Base-by-base conservation (phyloP, 1,140 invertebrate species). In the Tetranychus cinnabarinus region DNA sequence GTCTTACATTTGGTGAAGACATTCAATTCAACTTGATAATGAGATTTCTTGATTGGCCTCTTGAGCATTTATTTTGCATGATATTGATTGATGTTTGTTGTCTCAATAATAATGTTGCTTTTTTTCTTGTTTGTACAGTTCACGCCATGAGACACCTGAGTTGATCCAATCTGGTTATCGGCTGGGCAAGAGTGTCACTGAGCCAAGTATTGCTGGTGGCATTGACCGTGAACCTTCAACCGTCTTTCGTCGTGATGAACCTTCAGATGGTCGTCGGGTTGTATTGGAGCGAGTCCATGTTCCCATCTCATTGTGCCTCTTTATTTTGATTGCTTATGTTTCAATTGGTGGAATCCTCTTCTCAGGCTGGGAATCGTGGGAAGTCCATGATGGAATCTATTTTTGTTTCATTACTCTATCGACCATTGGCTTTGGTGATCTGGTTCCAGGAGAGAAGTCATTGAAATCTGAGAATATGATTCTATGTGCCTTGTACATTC, bases 381-480 rank as follows among this genome's bases (percentile, higher is more conserved):
- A 67, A 2, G 74, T 73, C 54, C 67, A 76, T 61, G 73, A 69
- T 42, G 67, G 65, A 34, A 64, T 84, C 65, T 96, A 91, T 72
- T 96, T 95, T 71, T 93, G 89, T 69, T 95, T 92, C 74, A 88
- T 90, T 33, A 89, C 79, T 0, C 70, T 81, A 39, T 74, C 74
- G 45, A 78, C 77, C 88, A 90, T 92, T 65, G 80, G 80, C 61
- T 79, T 82, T 66, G 80, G 80, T 46, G 80, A 81, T 68, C 74
- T 79, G 35, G 78, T 80, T 34, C 80, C 80, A 7, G 79, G 79
- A 7, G 50, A 52, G 50, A 67, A 70, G 47, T 64, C 58, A 35
- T 62, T 65, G 31, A 68, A 68, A 8, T 76, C 75, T 23, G 74
- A 64, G 68, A 72, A 48, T 56, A 60, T 76, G 31, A 67, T 76